Conservation (phyloP, 2,113 vertebrate species). For the Pseudorasbora parva region DNA sequence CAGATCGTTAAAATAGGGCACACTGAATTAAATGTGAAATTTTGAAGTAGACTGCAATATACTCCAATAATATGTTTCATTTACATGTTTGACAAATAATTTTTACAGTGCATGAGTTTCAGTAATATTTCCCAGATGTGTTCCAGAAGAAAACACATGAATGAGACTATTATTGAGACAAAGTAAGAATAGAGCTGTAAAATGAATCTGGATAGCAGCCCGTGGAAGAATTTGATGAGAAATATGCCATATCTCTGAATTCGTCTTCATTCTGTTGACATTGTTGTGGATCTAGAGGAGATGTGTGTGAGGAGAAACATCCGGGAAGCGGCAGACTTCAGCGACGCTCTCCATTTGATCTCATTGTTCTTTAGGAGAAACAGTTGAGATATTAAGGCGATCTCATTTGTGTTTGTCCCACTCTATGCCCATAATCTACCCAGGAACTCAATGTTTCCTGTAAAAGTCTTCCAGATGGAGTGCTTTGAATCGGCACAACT, state of each 20-base stretch:
- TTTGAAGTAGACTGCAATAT: too few species aligned
- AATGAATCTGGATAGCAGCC: neutral
- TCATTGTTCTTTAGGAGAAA: neutral
- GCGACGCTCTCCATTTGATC: neutral
- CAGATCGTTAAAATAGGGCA: too few species aligned
- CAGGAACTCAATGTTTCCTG: neutral
- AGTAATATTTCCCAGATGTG: too few species aligned
- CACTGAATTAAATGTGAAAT: too few species aligned
- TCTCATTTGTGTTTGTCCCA: neutral
- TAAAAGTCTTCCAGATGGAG: slow-evolving; percentile 11
- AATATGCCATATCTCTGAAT: neutral
- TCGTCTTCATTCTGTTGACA: neutral
- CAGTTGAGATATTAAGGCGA: neutral
- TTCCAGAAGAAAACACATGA: neutral
- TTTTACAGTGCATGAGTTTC: too few species aligned
- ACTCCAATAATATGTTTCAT: too few species aligned
- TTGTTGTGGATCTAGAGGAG: neutral
- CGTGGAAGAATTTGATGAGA: neutral
- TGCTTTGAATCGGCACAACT: slow-evolving; percentile 23
- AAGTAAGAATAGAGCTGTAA: neutral
- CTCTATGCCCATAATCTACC: neutral
- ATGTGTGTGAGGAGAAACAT: neutral
- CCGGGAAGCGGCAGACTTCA: neutral
- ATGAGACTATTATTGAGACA: neutral
- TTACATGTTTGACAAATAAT: too few species aligned